Conservation (phyloP, 2,113 vertebrate species). For the Bambusicola thoracicus region DNA sequence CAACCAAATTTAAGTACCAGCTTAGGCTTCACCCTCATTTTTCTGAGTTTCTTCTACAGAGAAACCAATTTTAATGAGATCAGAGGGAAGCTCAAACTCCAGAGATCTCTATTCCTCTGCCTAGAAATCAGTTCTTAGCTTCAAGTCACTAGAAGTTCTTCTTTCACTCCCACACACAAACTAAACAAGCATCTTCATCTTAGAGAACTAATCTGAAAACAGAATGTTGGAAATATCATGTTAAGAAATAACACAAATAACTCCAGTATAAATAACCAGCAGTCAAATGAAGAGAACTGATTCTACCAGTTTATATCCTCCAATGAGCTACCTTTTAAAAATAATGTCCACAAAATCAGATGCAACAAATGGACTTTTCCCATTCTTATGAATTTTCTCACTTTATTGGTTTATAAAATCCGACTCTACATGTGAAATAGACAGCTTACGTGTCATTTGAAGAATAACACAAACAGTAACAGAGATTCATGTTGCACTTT, state of each 20-base stretch:
- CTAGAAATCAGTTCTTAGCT: background rate
- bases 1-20: background rate
- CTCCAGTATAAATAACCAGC: background rate
- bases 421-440: background rate
- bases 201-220: background rate
- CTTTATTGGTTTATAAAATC: fast-evolving
- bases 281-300: background rate
- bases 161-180: background rate
- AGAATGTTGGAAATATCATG: background rate
- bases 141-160: background rate
- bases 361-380: background rate
- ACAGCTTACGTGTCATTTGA: background rate
- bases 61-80: background rate
- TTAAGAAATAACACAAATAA: background rate
- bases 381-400: background rate
- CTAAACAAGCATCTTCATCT: background rate
- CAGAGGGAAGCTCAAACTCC: background rate
- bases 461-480: background rate
- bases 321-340: background rate
- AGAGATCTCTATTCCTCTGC: background rate
- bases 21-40: background rate
- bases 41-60: background rate
- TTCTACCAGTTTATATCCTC: background rate
- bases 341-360: background rate
- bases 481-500: too few species aligned